A percentile compares a stretch with the other conserved stretches of the same genome.
Conservation (phyloP, 2,797 vertebrate genomes). For the Ataeniobius toweri region DNA sequence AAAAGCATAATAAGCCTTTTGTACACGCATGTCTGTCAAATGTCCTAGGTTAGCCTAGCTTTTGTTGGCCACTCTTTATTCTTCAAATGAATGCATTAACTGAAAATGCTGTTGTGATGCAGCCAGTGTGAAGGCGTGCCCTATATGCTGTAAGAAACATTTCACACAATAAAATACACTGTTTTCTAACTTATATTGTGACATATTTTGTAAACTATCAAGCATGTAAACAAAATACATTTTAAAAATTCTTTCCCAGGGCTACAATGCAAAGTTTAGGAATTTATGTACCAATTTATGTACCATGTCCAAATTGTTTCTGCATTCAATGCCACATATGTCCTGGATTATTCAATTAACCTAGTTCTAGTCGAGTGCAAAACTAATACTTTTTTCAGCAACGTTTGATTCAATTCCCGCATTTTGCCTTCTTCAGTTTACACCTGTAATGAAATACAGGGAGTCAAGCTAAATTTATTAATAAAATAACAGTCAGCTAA, state of each 20-base stretch:
- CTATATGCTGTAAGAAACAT: constrained; percentile 46
- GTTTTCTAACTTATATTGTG: constrained; percentile 34
- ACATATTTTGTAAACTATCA: constrained; percentile 33
- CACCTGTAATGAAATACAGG: neutral
- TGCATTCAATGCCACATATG: neutral
- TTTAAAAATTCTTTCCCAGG: no score
- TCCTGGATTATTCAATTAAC: neutral
- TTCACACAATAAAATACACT: constrained; percentile 52
- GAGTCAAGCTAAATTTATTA: neutral
- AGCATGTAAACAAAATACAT: neutral
- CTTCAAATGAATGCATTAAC: constrained; percentile 41
- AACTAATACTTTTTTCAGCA: neutral
- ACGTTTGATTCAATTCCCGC: neutral
- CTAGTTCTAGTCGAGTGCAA: no score
- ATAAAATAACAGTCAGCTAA: neutral
- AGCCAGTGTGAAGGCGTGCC: constrained; percentile 38
- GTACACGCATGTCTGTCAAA: constrained; percentile 12
- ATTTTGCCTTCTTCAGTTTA: neutral
- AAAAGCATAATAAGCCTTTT: constrained; percentile 23
- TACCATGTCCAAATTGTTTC: neutral
- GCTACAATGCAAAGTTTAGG: neutral
- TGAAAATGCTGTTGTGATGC: constrained; percentile 41
- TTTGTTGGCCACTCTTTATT: constrained; percentile 33
- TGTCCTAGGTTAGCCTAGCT: constrained; percentile 30
- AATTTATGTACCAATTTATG: neutral